These are phyloP conservation scores for Agrilus biguttatus DNA, from an alignment of 2,888 invertebrate species.

Conservation along the genomic window DNA sequence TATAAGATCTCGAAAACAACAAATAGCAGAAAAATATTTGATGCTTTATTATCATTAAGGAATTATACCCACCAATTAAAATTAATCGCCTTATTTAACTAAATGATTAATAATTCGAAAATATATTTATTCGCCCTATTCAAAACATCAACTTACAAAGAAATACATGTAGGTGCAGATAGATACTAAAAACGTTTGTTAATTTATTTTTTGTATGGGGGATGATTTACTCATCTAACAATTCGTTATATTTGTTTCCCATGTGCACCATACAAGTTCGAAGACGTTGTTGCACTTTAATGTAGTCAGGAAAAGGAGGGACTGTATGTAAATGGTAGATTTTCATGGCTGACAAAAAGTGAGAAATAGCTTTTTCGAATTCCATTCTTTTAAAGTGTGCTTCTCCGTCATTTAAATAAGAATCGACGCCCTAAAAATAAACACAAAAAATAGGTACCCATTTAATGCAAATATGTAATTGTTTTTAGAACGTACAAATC, in stretches of 20 bases:
- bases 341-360: slow-evolving; percentile 21
- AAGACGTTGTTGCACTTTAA: slow-evolving; percentile 25
- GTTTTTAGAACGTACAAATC: no score
- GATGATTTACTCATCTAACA: slow-evolving; percentile 6
- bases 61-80: no score
- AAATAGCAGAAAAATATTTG: no score
- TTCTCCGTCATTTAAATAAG: slow-evolving; percentile 22
- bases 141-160: no score
- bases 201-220: slow-evolving; percentile 2
- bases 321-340: slow-evolving; percentile 20
- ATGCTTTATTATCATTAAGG: no score
- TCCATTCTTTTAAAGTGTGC: slow-evolving; percentile 14
- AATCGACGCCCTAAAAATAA: slow-evolving; percentile 18
- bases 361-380: slow-evolving; percentile 18
- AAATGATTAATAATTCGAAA: no score
- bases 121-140: no score
- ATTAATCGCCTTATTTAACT: no score
- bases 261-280: slow-evolving; percentile 22
- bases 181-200: no score
- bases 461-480: no score
- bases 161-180: no score
- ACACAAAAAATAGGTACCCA: background rate
- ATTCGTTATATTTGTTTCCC: slow-evolving; percentile 9
- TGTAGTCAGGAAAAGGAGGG: slow-evolving; percentile 27
- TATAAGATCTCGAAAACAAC: no score